phyloP scores from a whole-genome alignment of 2,888 invertebrate genomes.

The Coronaproctus castanopsis region DNA sequence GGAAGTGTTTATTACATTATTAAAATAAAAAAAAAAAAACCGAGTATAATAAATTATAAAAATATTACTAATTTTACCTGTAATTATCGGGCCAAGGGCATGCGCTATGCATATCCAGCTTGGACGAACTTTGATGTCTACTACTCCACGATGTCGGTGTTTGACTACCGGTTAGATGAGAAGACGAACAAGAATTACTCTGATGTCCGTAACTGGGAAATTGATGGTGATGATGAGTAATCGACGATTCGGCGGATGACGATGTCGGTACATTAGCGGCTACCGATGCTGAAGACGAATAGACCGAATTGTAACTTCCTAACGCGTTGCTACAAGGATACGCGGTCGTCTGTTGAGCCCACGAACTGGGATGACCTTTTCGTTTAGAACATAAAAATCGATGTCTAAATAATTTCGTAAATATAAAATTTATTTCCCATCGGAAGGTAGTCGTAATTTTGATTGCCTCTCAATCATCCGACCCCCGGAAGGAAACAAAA shows the following conservation, averaged over 20 bases:
- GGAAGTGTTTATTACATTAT: too few species aligned
- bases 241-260: slow-evolving; percentile 3
- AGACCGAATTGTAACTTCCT: slow-evolving; percentile 10
- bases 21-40: too few species aligned
- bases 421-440: too few species aligned
- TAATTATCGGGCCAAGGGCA: slow-evolving; percentile 21
- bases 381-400: too few species aligned
- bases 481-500: too few species aligned
- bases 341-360: slow-evolving; percentile 19
- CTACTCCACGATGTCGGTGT: background rate
- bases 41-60: too few species aligned
- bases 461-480: too few species aligned
- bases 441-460: too few species aligned
- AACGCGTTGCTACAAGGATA: slow-evolving; percentile 14
- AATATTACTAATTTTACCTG: too few species aligned
- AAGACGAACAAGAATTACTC: background rate
- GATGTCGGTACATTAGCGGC: background rate
- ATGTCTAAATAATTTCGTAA: too few species aligned
- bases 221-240: background rate
- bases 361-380: slow-evolving; percentile 19
- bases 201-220: background rate
- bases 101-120: slow-evolving; percentile 16
- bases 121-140: slow-evolving; percentile 15
- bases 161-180: background rate
- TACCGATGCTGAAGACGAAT: slow-evolving; percentile 1